phyloP scores from a whole-genome alignment of 2,888 invertebrate genomes.

The Creontiades dilutus region DNA sequence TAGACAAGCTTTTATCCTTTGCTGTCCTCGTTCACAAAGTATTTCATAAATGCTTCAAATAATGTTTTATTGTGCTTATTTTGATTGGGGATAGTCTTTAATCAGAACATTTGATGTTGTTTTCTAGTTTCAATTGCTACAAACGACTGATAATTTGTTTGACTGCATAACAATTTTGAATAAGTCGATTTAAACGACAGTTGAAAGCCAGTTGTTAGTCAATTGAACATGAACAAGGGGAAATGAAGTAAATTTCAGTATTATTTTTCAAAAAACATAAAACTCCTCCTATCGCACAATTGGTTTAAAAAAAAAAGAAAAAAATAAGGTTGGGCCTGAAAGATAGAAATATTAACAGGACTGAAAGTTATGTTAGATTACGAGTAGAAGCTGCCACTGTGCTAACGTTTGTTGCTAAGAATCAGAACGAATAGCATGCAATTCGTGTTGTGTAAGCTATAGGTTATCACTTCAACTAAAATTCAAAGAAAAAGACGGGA shows the following conservation, averaged over 20 bases:
- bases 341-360: conserved; percentile 4
- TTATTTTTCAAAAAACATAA: neutral
- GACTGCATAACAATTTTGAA: neutral
- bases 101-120: neutral
- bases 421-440: conserved; percentile 21
- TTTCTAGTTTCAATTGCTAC: neutral
- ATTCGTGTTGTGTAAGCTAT: conserved; percentile 13
- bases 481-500: neutral
- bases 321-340: neutral
- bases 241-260: too few relatives aligned
- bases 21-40: conserved; percentile 36
- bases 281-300: neutral
- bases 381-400: neutral
- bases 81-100: neutral
- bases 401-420: neutral
- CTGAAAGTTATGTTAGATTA: neutral
- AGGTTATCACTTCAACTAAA: neutral
- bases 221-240: too few relatives aligned
- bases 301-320: neutral
- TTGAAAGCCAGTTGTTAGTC: too few relatives aligned
- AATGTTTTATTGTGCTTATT: neutral
- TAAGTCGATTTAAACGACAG: too few relatives aligned
- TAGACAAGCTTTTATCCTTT: conserved; percentile 20
- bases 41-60: conserved; percentile 11
- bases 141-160: neutral